A percentile compares a stretch with the other conserved stretches of the same genome.
These are phyloP conservation scores for Pterophyllum scalare DNA, from an alignment of 2,113 vertebrate genomes.

Conservation along the genomic window DNA sequence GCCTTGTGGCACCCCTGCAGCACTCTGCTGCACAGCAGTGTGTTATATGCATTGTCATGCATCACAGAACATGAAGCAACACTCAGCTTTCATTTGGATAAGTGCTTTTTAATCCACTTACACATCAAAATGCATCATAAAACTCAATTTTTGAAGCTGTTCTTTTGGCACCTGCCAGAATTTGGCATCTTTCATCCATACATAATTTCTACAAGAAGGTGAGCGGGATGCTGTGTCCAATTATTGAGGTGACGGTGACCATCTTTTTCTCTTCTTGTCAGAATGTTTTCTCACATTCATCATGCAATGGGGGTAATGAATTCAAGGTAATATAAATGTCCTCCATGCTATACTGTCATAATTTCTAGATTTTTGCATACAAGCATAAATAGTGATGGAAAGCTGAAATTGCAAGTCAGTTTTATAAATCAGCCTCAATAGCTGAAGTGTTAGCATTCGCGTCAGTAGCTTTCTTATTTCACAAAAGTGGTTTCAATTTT, in stretches of 20 bases:
- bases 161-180: neutral
- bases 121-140: conserved; percentile 29
- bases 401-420: no score
- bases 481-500: no score
- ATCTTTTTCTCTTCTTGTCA: neutral
- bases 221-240: neutral
- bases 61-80: conserved; percentile 38
- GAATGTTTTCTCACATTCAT: neutral
- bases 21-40: conserved; percentile 17
- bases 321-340: neutral
- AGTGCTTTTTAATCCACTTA: conserved; percentile 68
- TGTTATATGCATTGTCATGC: conserved; percentile 41
- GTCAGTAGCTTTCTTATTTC: no score
- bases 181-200: neutral
- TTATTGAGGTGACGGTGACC: neutral
- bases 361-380: conserved; percentile 3
- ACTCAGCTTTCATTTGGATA: conserved; percentile 54
- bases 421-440: no score
- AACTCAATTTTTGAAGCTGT: neutral
- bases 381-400: no score
- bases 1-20: conserved; percentile 36
- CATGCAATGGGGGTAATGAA: neutral
- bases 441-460: no score
- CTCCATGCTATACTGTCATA: conserved; percentile 3
- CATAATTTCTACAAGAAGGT: neutral